Conservation (phyloP, 1,140 invertebrate species). For the Pararge aegeria region DNA sequence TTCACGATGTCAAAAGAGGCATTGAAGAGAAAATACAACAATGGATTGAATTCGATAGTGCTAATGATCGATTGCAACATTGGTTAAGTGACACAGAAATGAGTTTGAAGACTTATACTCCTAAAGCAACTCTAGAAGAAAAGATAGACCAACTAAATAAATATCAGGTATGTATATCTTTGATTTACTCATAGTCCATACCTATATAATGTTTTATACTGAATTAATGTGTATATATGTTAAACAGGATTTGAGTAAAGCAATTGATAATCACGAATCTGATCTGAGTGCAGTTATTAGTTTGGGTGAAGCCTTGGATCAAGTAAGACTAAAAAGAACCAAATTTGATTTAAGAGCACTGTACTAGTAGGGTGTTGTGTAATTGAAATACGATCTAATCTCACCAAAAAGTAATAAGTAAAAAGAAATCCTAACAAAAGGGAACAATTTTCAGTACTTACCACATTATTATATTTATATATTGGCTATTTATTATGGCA, state of each 20-base stretch:
- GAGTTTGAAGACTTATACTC: conserved; percentile 91
- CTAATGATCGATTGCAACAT: conserved; percentile 88
- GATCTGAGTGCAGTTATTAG: conserved; percentile 87
- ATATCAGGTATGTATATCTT: conserved; percentile 87
- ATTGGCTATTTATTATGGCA: conserved; percentile 14
- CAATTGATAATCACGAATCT: conserved; percentile 85
- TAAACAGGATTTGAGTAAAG: conserved; percentile 87
- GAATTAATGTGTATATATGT: conserved; percentile 47
- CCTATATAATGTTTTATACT: conserved; percentile 6
- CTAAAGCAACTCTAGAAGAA: conserved; percentile 92
- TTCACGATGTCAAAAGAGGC: conserved; percentile 87
- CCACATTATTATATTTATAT: conserved; percentile 10
- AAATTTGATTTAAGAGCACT: conserved; percentile 50
- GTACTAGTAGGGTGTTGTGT: conserved; percentile 63
- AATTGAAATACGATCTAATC: conserved; percentile 67
- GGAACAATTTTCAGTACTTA: conserved; percentile 8
- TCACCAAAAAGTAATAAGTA: conserved; percentile 35
- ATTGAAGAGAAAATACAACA: conserved; percentile 92
- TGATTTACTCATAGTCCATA: neutral
- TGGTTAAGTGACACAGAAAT: conserved; percentile 94
- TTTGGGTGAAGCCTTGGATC: conserved; percentile 89
- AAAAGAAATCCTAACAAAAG: conserved; percentile 18
- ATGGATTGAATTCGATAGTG: conserved; percentile 94
- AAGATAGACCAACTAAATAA: conserved; percentile 94
- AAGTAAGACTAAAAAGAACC: conserved; percentile 84